Percentiles rank a stretch among this genome's conserved stretches.
Evolutionary conservation across 2,888 invertebrate genomes (phyloP).

Genomic region (Rotaria magnacalcarata): DNA sequence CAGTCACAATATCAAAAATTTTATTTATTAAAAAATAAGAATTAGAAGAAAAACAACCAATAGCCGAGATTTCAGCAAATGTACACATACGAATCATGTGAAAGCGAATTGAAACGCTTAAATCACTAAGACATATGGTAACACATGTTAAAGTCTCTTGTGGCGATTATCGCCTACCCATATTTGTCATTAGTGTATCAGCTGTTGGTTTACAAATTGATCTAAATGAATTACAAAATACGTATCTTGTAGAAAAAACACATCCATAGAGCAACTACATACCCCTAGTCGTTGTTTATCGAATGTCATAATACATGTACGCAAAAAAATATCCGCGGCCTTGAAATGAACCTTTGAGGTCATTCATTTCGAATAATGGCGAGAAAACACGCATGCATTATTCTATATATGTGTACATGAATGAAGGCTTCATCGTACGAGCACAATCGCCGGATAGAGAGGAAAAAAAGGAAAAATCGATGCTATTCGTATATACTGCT

Average conservation of each 20-base stretch:
- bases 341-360: no score
- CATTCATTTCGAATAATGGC: no score
- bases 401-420: no score
- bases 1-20: not conserved
- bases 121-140: not conserved
- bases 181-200: not conserved
- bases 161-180: constrained; percentile 29
- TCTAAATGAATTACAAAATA: not conserved
- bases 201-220: not conserved
- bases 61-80: not conserved
- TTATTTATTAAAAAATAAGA: not conserved
- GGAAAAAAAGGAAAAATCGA: no score
- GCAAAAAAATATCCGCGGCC: not conserved
- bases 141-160: not conserved
- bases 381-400: no score
- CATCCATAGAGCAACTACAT: not conserved
- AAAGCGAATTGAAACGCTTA: not conserved
- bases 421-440: no score
- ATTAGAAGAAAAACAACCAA: not conserved
- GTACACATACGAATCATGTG: not conserved
- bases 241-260: not conserved
- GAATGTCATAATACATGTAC: not conserved
- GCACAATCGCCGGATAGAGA: no score
- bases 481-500: no score
- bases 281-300: not conserved